Conservation (phyloP, 2,888 invertebrate species). For the Oxytorus armatus region DNA sequence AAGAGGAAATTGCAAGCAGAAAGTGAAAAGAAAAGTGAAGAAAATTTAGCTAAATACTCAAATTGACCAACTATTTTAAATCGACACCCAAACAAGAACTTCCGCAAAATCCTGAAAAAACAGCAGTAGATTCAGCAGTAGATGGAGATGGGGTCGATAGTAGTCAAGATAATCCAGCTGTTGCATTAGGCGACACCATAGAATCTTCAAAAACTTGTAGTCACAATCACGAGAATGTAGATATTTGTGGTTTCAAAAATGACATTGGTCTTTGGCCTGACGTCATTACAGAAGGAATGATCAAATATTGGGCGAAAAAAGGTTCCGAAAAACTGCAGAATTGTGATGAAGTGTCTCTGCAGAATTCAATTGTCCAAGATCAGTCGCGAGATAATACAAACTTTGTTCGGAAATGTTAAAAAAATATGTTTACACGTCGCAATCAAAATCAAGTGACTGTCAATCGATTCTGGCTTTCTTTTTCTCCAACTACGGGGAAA, state of each 20-base stretch:
- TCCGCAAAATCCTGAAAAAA: slow-evolving; percentile 3
- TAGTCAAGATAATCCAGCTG: slow-evolving; percentile 1
- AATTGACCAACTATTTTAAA: slow-evolving; percentile 2
- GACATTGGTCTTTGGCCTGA: slow-evolving; percentile 26
- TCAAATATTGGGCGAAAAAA: slow-evolving; percentile 23
- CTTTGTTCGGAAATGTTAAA: slow-evolving; percentile 37
- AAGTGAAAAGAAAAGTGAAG: slow-evolving; percentile 7
- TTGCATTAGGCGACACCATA: slow-evolving; percentile 8
- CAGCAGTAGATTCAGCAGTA: slow-evolving; percentile 5
- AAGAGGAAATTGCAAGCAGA: slow-evolving; percentile 9
- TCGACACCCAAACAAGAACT: background rate
- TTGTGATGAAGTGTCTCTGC: slow-evolving; percentile 26
- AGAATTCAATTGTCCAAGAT: slow-evolving; percentile 27
- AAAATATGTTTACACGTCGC: slow-evolving; percentile 45
- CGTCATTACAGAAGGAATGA: slow-evolving; percentile 14
- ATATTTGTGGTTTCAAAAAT: slow-evolving; percentile 22
- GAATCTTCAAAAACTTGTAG: slow-evolving; percentile 3
- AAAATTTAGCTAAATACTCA: slow-evolving; percentile 4
- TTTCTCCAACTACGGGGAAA: slow-evolving; percentile 65
- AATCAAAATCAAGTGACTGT: slow-evolving; percentile 55
- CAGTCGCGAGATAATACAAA: slow-evolving; percentile 30
- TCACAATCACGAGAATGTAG: background rate
- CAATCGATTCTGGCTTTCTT: slow-evolving; percentile 67
- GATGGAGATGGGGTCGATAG: slow-evolving; percentile 1
- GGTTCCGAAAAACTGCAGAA: slow-evolving; percentile 22